Evolutionary conservation across 2,113 vertebrate species (phyloP), one percentile per base, ranked within the genome.

Genomic region (Junco hyemalis): DNA sequence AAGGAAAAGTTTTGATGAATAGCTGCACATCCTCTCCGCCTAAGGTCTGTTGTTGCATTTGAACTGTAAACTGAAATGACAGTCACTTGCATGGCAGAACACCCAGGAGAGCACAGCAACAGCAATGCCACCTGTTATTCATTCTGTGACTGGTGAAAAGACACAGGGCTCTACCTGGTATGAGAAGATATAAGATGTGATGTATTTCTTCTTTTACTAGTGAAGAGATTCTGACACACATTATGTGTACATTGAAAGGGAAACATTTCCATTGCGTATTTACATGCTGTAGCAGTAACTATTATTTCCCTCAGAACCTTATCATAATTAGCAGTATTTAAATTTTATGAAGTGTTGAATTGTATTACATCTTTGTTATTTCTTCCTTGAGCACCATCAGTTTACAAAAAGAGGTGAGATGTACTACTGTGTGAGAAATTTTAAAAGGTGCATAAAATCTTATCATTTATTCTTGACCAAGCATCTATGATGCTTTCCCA

Each of bases 51-150:
- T 76, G 70, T 86, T 76, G 54, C 48, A 82, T 61, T 93, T 94
- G 94, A 88, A 86, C 83, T 88, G 88, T 90, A 88, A 94, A 68
- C 68, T 83, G 86, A 95, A 94, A 92, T 73, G 88, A 86, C 83
- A 92, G 86, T 59, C 0, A 0, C 23, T 59, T 86, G 80, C 47
- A 11, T 51, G 63, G 88, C 53, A 88, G 68, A 93, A 44, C 60
- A 66, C 90, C 68, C 95, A 33, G 15, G 88, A 95, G 92, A 96
- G 23, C 44, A 44, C 48, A 86, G 35, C 82, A 81, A 78, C 79
- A 92, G 33, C 56, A 78, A 13, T 60, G 77, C 86, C 91, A 92
- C 86, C 92, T 93, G 88, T 83, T 92, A 81, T 47, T 64, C 59
- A 26, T 47, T 74, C 33, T 17, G 4, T 51, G 35, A 31, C 21